Conservation (phyloP, 2,113 vertebrate genomes). For the Daubentonia madagascariensis region DNA sequence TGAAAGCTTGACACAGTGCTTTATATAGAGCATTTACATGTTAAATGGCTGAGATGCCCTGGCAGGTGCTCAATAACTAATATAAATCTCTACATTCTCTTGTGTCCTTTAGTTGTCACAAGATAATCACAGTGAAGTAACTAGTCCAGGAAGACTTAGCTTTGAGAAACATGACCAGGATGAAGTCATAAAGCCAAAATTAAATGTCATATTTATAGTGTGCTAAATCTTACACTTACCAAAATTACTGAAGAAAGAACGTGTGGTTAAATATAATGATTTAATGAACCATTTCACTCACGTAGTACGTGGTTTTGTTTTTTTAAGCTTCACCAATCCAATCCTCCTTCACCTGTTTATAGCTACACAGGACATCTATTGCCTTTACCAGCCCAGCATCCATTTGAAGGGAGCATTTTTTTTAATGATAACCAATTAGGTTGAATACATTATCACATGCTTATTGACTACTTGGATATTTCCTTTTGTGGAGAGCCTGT, state of each 20-base stretch:
- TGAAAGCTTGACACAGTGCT: background rate
- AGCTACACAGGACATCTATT: background rate
- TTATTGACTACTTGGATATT: background rate
- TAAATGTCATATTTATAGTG: background rate
- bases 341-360: no score
- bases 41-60: background rate
- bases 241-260: background rate
- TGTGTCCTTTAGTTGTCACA: background rate
- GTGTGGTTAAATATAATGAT: background rate
- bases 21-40: background rate
- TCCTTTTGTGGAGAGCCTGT: background rate
- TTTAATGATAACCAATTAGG: background rate
- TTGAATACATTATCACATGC: background rate
- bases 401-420: background rate
- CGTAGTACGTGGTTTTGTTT: background rate
- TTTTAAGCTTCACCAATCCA: background rate
- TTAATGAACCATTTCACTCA: background rate
- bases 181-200: background rate
- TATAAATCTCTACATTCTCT: background rate
- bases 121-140: background rate
- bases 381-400: background rate
- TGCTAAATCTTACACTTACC: background rate
- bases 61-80: background rate
- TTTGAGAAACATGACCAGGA: slow-evolving; percentile 33
- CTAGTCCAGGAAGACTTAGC: background rate